phyloP scores from a whole-genome alignment of 2,888 invertebrate genomes.

The Drosophila nr. perissopoda region DNA sequence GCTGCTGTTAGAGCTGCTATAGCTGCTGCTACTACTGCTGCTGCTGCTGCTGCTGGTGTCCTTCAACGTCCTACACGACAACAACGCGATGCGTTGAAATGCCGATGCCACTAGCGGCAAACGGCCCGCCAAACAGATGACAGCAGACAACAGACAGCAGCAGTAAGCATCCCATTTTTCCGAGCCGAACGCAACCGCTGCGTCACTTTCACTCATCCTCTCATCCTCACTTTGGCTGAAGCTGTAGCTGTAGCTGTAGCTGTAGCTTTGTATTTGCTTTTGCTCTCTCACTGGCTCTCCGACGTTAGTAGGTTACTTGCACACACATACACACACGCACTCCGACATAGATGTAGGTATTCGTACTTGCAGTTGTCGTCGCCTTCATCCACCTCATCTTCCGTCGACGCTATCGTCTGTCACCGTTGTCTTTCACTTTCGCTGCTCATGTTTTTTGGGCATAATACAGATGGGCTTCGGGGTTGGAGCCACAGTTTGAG shows the following conservation, averaged over 20 bases:
- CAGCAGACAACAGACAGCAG: slow-evolving; percentile 68
- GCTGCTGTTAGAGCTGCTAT: slow-evolving; percentile 7
- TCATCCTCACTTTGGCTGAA: slow-evolving; percentile 45
- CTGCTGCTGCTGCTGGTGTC: slow-evolving; percentile 61
- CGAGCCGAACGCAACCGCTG: slow-evolving; percentile 39
- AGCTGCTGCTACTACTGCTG: slow-evolving; percentile 17
- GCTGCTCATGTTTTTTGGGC: slow-evolving; percentile 48
- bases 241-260: slow-evolving; percentile 44
- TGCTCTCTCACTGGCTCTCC: slow-evolving; percentile 16
- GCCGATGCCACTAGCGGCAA: slow-evolving; percentile 71
- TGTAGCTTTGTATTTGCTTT: slow-evolving; percentile 47
- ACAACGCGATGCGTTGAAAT: slow-evolving; percentile 55
- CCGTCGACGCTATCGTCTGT: slow-evolving; percentile 41
- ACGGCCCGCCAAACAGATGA: slow-evolving; percentile 83
- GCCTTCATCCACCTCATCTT: slow-evolving; percentile 35
- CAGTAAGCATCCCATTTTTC: slow-evolving; percentile 27
- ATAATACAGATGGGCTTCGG: slow-evolving; percentile 29
- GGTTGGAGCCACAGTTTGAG: slow-evolving; percentile 23
- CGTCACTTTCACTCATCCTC: slow-evolving; percentile 67
- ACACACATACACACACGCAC: slow-evolving; percentile 8
- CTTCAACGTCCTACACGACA: slow-evolving; percentile 76
- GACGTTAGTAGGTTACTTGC: slow-evolving; percentile 66
- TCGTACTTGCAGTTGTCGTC: slow-evolving; percentile 47
- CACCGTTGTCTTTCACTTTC: slow-evolving; percentile 53
- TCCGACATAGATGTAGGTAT: slow-evolving; percentile 10